Base-by-base conservation (phyloP, 2,888 invertebrate genomes). In the Drosophila rubida region DNA sequence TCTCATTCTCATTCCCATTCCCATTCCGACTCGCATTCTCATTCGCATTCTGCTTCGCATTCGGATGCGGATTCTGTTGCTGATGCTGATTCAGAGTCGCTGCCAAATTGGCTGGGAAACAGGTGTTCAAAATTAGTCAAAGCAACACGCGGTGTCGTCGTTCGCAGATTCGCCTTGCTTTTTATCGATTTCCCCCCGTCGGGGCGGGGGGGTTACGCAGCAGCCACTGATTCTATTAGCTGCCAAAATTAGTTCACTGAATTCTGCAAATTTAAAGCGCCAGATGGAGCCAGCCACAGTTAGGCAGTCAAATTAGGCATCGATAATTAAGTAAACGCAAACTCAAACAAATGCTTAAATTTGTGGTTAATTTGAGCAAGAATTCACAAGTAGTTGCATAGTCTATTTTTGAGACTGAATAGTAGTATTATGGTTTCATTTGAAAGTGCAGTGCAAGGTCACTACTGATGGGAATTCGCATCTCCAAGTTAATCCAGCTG, bases 81-180 rank as follows among this genome's bases (percentile, higher is more conserved):
- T 32, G 25, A 4, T 11, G 13, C 13, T 13, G 61, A 30, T 7
- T 39, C 22, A 25, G 25, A 35, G 19, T 48, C 11, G 57, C 45
- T 22, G 46, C 65, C 7, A 58, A 69, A 71, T 67, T 61, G 58
- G 39, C 63, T 63, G 58, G 50, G 58, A 67, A 80, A 72, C 80
- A 76, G 80, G 80, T 76, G 76, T 48, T 64, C 51, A 23, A 62
- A 76, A 76, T 76, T 76, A 76, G 80, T 59, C 55, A 64, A 59
- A 66, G 16, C 39, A 27, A 54, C 53, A 42, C 44, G 37, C 25
- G 44, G n/a, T 19, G 58, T 41, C 39, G 30, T 46, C 35, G 45
- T 5, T 13, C n/a, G 22, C 25, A 25, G 25, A 6, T 25, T 27
- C 8, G 37, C 37, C 11, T 53, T 39, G 44, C 22, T 45, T 69